Evolutionary conservation across 2,113 vertebrate species (phyloP), one percentile per base, ranked within the genome.

Genomic region (Hypomesus transpacificus): DNA sequence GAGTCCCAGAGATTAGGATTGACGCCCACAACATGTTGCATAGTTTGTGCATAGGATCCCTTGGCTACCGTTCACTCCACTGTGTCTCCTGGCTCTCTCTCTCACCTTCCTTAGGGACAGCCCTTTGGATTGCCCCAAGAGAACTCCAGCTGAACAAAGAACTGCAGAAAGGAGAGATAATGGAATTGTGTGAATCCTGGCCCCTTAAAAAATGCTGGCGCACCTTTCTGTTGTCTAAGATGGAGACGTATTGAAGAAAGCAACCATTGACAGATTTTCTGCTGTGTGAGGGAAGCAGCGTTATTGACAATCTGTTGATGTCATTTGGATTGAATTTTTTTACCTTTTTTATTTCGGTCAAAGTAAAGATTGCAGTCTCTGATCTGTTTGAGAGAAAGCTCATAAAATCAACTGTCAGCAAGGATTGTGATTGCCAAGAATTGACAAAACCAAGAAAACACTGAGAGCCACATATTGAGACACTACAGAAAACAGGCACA

Each of bases 1-100:
- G 63, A 84, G 71, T 80, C 68, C 74, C 71, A 83, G 85, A 92
- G 96, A 93, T 94, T 94, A 91, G 89, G 87, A 86, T 92, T 91
- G 89, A 86, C 86, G 73, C 87, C 89, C 66, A 81, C 87, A 92
- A 91, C 86, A 91, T 89, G 89, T 84, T 83, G 74, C 80, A 69
- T 76, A 71, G 70, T 75, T 71, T 58, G 79, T 75, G 74, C 63
- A 85, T 81, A 60, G 69, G 24, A 34, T 73, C 79, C n/a, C 18
- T 46, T 39, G n/a, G 46, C 63, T 20, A 13, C 60, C 3, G 22
- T 14, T 22, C 60, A 22, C 2, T 20, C 4, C 18, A 18, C 21
- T 24, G 17, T 18, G 31, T 39, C 20, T 9, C 18, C 57, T 59
- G 18, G n/a, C 20, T 59, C 57, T 59, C 5, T 18, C 61, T 59